A percentile compares a stretch with the other conserved stretches of the same genome.
Conservation (phyloP, 2,113 vertebrate genomes). For the Poecilia latipinna region DNA sequence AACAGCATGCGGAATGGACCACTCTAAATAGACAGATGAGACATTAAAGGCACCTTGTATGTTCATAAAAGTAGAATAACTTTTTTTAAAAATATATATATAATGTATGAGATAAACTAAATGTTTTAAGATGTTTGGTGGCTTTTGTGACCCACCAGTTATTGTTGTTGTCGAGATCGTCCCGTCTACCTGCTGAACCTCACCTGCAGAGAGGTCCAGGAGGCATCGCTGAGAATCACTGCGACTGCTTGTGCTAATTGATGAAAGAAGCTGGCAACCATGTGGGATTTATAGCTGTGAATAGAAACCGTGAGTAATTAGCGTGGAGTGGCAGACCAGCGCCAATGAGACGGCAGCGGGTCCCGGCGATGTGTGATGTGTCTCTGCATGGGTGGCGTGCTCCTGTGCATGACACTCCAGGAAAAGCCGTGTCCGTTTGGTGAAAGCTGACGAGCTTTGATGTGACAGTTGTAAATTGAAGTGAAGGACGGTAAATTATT, state of each 20-base stretch:
- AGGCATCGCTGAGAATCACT: constrained; percentile 12
- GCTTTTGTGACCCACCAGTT: constrained; percentile 31
- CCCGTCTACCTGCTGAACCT: not conserved
- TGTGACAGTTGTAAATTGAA: constrained; percentile 65
- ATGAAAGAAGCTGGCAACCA: constrained; percentile 1
- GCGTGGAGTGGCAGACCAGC: constrained; percentile 10
- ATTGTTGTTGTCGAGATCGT: constrained; percentile 28
- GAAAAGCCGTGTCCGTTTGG: constrained; percentile 29
- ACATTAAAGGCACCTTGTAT: not conserved
- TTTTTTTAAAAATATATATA: not conserved
- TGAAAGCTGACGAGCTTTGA: constrained; percentile 54
- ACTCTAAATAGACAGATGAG: not conserved
- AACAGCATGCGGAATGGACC: not conserved
- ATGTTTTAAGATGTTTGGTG: not conserved
- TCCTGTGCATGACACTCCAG: constrained; percentile 34
- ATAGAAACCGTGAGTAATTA: constrained; percentile 40
- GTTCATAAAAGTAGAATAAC: not conserved
- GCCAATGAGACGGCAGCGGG: constrained; percentile 44
- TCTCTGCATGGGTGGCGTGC: constrained; percentile 18
- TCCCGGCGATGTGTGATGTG: constrained; percentile 25
- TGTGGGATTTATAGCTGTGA: constrained; percentile 32
- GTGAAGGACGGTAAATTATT: constrained; percentile 67
- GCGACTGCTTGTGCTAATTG: constrained; percentile 12
- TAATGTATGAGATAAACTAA: not conserved
- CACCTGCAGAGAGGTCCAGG: constrained; percentile 19